phyloP scores from a whole-genome alignment of 2,113 vertebrate species.

The Eulemur macaco region DNA sequence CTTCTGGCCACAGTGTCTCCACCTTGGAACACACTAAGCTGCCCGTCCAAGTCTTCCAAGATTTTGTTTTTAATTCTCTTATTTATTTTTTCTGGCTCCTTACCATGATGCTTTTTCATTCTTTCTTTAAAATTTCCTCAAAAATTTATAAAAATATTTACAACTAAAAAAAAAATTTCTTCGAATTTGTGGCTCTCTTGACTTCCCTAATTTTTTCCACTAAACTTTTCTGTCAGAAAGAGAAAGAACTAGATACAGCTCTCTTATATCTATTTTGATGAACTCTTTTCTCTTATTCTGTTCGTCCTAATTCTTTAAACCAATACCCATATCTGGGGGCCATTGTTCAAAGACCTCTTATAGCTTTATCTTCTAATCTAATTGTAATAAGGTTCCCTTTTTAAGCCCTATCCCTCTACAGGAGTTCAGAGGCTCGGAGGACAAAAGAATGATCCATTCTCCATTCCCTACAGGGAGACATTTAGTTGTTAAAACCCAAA shows the following conservation, averaged over 20 bases:
- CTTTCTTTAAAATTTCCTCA: not conserved
- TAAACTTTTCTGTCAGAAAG: not conserved
- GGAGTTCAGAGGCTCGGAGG: not conserved
- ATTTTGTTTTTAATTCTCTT: not conserved
- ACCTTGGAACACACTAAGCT: not conserved
- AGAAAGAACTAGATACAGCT: not conserved
- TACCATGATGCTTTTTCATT: not conserved
- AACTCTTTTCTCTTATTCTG: not conserved
- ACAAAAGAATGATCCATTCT: not conserved
- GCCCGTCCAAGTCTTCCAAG: not conserved
- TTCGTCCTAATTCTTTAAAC: not conserved
- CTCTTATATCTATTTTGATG: not conserved
- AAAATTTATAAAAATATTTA: not conserved
- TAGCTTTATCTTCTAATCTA: not conserved
- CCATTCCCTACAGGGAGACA: not conserved
- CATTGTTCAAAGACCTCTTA: not conserved
- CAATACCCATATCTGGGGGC: not conserved
- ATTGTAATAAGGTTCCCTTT: not conserved
- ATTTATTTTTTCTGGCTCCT: not conserved
- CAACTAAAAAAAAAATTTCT: not conserved
- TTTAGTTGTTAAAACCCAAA: not conserved
- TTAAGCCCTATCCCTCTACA: not conserved
- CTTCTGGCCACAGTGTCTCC: too few relatives aligned
- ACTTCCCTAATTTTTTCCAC: not conserved
- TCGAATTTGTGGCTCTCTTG: not conserved